A percentile compares a stretch with the other conserved stretches of the same genome.
Evolutionary conservation across 1,140 invertebrate genomes (phyloP).

Genomic region (Cotesia chilonis): DNA sequence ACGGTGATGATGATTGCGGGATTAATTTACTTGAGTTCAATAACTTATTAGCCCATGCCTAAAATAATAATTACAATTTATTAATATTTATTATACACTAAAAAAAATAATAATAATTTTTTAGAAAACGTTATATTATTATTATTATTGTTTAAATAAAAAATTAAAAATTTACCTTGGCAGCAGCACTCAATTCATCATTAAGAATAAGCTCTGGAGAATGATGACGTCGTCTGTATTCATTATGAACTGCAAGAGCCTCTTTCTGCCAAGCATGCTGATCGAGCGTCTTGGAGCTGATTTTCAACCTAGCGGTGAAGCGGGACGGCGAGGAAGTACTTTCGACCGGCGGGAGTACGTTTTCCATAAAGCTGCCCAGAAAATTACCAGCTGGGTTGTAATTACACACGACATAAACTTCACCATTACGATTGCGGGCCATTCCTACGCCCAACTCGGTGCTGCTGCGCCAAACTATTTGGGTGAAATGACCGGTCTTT

Average conservation of each 20-base stretch:
- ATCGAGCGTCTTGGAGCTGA: slow-evolving; percentile 45
- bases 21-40: slow-evolving; percentile 75
- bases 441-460: slow-evolving; percentile 81
- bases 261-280: slow-evolving; percentile 69
- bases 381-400: slow-evolving; percentile 89
- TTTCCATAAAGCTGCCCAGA: slow-evolving; percentile 78
- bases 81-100: no score
- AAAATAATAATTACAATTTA: slow-evolving; percentile 28
- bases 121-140: not conserved
- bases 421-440: slow-evolving; percentile 74
- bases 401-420: slow-evolving; percentile 84
- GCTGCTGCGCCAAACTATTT: slow-evolving; percentile 83
- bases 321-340: slow-evolving; percentile 59
- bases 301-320: slow-evolving; percentile 38
- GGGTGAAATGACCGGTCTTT: slow-evolving; percentile 76
- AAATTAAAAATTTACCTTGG: slow-evolving; percentile 63
- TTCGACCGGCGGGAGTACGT: slow-evolving; percentile 72
- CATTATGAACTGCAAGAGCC: slow-evolving; percentile 78
- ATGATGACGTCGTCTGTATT: slow-evolving; percentile 78
- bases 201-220: slow-evolving; percentile 72
- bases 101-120: slow-evolving; percentile 25
- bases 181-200: slow-evolving; percentile 64
- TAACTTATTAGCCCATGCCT: slow-evolving; percentile 79
- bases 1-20: slow-evolving; percentile 71
- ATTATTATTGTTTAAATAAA: no score